Evolutionary conservation across 2,888 invertebrate species (phyloP).

Genomic region (Agonopterix subpropinquella): DNA sequence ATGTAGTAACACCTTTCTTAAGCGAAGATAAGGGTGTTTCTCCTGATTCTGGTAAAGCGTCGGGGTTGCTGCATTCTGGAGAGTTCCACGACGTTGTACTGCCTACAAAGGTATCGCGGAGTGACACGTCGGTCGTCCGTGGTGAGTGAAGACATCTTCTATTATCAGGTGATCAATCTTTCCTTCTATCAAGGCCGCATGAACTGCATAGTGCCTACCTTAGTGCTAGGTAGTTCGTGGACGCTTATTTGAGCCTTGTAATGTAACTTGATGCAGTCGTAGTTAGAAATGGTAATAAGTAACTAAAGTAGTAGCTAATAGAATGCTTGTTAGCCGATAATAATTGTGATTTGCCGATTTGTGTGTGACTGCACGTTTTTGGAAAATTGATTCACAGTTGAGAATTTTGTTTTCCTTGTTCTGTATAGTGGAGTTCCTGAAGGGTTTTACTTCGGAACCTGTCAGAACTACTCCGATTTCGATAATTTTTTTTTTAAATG

Average conservation of each 20-base stretch:
- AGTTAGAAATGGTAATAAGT: conserved; percentile 4
- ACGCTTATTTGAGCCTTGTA: conserved; percentile 19
- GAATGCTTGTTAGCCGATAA: not conserved
- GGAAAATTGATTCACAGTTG: not conserved
- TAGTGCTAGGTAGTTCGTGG: conserved; percentile 27
- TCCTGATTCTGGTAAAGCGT: conserved; percentile 19
- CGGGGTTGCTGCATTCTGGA: conserved; percentile 61
- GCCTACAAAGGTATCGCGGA: conserved; percentile 60
- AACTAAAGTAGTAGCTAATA: conserved; percentile 7
- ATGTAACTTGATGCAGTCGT: conserved; percentile 8
- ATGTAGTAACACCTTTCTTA: conserved; percentile 52
- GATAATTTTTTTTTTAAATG: too few relatives aligned
- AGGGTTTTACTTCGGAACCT: too few relatives aligned
- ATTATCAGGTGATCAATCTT: conserved; percentile 72
- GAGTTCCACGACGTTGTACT: conserved; percentile 72
- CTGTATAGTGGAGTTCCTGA: too few relatives aligned
- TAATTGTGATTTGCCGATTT: too few relatives aligned
- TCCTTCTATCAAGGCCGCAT: conserved; percentile 66
- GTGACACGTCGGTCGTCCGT: conserved; percentile 64
- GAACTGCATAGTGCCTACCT: conserved; percentile 43
- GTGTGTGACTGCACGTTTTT: conserved; percentile 1
- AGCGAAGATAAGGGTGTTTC: conserved; percentile 18
- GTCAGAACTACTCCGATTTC: too few relatives aligned
- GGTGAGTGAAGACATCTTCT: conserved; percentile 75
- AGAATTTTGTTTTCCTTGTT: too few relatives aligned